A percentile compares a stretch with the other conserved stretches of the same genome.
These are phyloP conservation scores for Eupristina koningsbergeri DNA, from an alignment of 1,140 invertebrate species.

Conservation along the genomic window DNA sequence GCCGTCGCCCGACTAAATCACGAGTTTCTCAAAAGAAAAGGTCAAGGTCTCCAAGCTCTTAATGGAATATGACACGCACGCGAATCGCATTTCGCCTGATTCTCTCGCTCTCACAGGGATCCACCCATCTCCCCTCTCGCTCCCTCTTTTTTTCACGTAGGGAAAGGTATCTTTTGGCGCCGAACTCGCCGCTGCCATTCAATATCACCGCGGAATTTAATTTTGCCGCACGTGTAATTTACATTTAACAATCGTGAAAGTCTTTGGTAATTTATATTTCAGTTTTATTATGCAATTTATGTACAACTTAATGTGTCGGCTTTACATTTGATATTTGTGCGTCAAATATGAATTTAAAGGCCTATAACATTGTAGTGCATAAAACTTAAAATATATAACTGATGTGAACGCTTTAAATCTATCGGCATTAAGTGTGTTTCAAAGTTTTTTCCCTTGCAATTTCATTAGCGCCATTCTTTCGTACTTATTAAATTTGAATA, in stretches of 20 bases:
- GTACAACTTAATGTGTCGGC: background rate
- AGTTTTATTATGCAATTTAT: background rate
- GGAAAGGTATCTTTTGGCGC: background rate
- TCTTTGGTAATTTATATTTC: background rate
- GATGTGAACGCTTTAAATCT: too few relatives aligned
- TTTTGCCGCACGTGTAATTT: too few relatives aligned
- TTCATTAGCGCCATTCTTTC: too few relatives aligned
- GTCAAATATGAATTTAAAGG: background rate
- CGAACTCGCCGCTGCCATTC: background rate
- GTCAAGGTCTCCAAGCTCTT: slow-evolving; percentile 54
- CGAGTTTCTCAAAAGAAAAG: slow-evolving; percentile 37
- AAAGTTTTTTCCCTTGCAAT: too few relatives aligned
- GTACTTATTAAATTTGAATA: too few relatives aligned
- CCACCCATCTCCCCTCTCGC: background rate
- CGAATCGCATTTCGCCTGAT: slow-evolving; percentile 35
- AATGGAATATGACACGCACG: slow-evolving; percentile 56
- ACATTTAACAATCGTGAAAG: background rate
- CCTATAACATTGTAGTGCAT: too few relatives aligned
- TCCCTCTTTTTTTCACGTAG: background rate
- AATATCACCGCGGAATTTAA: background rate
- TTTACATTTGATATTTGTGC: background rate
- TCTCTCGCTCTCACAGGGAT: background rate
- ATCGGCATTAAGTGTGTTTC: too few relatives aligned
- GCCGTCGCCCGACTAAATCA: slow-evolving; percentile 17
- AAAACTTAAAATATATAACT: too few relatives aligned